Evolutionary conservation across 2,113 vertebrate species (phyloP), one percentile per base, ranked within the genome.

Genomic region (Puntigrus tetrazona): DNA sequence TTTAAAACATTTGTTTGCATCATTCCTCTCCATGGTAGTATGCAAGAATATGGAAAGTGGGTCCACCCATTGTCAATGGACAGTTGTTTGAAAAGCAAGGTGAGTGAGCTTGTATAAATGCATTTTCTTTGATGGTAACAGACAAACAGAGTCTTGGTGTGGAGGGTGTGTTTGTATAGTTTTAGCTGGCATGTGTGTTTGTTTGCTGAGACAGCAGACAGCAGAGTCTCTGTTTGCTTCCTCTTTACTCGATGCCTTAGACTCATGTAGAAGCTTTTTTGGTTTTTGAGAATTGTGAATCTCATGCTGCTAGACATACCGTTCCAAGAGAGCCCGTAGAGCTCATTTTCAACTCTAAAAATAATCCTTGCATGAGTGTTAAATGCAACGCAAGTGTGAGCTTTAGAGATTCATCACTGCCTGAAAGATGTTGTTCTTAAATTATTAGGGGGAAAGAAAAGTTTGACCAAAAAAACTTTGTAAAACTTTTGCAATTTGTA

Each of bases 131-230:
- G 43, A 47, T 27, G 45, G 72, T 59, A 74, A 38, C 47, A 81
- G 34, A 87, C 86, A 87, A 83, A 77, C 55, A 80, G 59, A 52
- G 36, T 6, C 72, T 73, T 78, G 50, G 79, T 85, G 31, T 72
- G 69, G 6, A 90, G 82, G 89, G 36, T 81, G 86, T 78, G 83
- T 87, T 82, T 88, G 63, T 85, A 77, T 84, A 83, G 89, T 80
- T 86, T 75, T 43, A 34, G 72, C 52, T 69, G 72, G 65, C 76
- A 50, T 27, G 73, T 18, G 43, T 75, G 50, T 90, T 83, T 90
- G 88, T 89, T 91, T 92, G 89, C 63, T 43, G 83, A 88, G 84
- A 82, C 72, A 45, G 55, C 25, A 78, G 88, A 89, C 89, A 91
- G 88, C 79, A 29, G 81, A 84, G 74, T 57, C 87, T 91, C 84